Conservation (phyloP, 2,888 invertebrate species). For the Dolomedes plantarius region DNA sequence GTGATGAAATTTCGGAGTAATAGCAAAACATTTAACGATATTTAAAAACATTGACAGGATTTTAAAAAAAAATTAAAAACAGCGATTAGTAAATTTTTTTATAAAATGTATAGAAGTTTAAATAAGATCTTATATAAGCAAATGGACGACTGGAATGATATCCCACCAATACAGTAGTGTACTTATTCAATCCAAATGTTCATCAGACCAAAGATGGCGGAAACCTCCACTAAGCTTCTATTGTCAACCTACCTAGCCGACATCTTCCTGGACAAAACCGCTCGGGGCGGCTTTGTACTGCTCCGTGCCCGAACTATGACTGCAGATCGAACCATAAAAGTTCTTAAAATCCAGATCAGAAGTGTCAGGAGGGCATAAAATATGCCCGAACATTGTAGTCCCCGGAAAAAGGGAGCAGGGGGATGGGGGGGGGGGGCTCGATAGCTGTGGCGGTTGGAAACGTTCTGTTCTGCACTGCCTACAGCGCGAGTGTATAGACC, state of each 20-base stretch:
- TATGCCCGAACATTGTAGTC: conserved; percentile 14
- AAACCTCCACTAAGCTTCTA: too few relatives aligned
- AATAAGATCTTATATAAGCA: too few relatives aligned
- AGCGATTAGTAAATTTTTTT: too few relatives aligned
- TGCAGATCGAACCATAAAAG: conserved; percentile 25
- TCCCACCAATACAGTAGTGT: too few relatives aligned
- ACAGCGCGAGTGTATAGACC: not conserved
- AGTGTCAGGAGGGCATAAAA: conserved; percentile 30
- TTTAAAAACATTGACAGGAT: too few relatives aligned
- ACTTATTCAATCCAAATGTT: too few relatives aligned
- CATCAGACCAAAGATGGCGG: too few relatives aligned
- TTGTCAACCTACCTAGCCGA: not conserved
- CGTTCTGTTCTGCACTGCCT: not conserved
- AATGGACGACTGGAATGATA: too few relatives aligned
- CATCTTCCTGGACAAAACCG: not conserved
- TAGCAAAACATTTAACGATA: too few relatives aligned
- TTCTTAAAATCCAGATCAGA: conserved; percentile 41
- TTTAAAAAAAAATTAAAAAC: too few relatives aligned
- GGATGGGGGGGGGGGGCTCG: not conserved
- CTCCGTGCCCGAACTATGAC: not conserved
- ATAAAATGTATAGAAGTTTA: too few relatives aligned
- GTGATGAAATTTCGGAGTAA: too few relatives aligned
- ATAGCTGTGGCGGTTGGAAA: not conserved
- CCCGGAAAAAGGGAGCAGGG: not conserved
- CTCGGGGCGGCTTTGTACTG: not conserved